A percentile compares a stretch with the other conserved stretches of the same genome.
phyloP scores from a whole-genome alignment of 1,140 invertebrate genomes.

The Chionoecetes opilio region DNA sequence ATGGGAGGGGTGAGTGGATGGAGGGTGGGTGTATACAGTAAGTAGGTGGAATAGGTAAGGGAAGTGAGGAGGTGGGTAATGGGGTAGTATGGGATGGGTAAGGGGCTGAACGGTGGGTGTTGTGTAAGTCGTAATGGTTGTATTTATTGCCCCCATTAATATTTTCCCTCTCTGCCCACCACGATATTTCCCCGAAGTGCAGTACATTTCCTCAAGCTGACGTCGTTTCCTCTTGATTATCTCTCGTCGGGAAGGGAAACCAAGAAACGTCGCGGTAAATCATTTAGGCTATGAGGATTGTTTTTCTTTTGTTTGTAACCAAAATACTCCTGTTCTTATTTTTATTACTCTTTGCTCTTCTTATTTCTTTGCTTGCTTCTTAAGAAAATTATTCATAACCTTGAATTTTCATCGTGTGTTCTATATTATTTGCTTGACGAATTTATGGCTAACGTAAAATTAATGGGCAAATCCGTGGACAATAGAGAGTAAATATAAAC shows the following conservation, averaged over 20 bases:
- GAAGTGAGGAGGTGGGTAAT: background rate
- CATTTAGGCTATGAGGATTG: too few relatives aligned
- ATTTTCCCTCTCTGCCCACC: background rate
- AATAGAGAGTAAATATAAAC: too few relatives aligned
- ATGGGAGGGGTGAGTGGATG: background rate
- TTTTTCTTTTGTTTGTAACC: background rate
- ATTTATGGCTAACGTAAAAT: too few relatives aligned
- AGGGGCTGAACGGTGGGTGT: background rate
- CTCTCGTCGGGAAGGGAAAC: too few relatives aligned
- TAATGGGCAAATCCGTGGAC: too few relatives aligned
- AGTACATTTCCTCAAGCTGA: background rate
- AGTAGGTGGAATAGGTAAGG: background rate
- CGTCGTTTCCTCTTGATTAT: background rate
- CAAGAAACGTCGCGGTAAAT: too few relatives aligned
- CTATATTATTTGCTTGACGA: too few relatives aligned
- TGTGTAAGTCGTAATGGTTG: constrained; percentile 2
- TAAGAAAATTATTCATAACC: too few relatives aligned
- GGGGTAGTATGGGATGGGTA: background rate
- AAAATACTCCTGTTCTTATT: too few relatives aligned
- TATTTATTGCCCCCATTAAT: background rate
- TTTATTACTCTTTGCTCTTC: too few relatives aligned
- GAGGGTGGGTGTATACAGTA: background rate
- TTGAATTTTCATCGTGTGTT: too few relatives aligned
- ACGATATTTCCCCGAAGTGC: background rate
- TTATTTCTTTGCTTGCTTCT: too few relatives aligned